phyloP scores from a whole-genome alignment of 2,888 invertebrate species.

The Platycheirus rosarum region DNA sequence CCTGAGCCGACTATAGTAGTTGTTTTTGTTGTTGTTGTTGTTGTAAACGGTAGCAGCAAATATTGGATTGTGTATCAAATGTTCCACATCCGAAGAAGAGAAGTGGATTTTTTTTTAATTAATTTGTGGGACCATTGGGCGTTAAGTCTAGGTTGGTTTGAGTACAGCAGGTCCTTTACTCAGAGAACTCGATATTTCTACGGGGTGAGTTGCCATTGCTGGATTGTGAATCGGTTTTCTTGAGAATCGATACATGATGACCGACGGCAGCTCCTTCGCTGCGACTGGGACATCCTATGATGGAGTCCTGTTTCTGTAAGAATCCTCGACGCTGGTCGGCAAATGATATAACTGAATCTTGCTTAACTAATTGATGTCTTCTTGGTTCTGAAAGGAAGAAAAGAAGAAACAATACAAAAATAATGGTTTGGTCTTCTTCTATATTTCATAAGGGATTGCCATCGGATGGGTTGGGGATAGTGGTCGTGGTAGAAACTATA shows the following conservation, averaged over 20 bases:
- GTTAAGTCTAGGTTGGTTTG: constrained; percentile 36
- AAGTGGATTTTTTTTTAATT: constrained; percentile 54
- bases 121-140: constrained; percentile 56
- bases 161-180: constrained; percentile 77
- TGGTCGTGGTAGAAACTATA: constrained; percentile 21
- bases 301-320: constrained; percentile 82
- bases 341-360: constrained; percentile 82
- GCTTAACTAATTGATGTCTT: constrained; percentile 82
- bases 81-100: constrained; percentile 38
- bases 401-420: constrained; percentile 9
- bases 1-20: constrained; percentile 74
- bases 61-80: constrained; percentile 73
- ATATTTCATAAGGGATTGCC: constrained; percentile 9
- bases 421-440: constrained; percentile 1
- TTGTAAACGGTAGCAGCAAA: constrained; percentile 72
- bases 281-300: constrained; percentile 81
- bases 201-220: constrained; percentile 79
- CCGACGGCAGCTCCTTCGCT: constrained; percentile 79
- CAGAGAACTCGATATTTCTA: constrained; percentile 81
- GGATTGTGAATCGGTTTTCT: constrained; percentile 82
- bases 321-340: constrained; percentile 82
- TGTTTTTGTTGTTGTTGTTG: constrained; percentile 48
- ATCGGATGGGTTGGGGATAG: neutral
- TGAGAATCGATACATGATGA: constrained; percentile 82
- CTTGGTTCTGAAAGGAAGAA: constrained; percentile 77